These are phyloP conservation scores for Heliconius erato DNA, from an alignment of 2,888 invertebrate genomes.

Conservation along the genomic window DNA sequence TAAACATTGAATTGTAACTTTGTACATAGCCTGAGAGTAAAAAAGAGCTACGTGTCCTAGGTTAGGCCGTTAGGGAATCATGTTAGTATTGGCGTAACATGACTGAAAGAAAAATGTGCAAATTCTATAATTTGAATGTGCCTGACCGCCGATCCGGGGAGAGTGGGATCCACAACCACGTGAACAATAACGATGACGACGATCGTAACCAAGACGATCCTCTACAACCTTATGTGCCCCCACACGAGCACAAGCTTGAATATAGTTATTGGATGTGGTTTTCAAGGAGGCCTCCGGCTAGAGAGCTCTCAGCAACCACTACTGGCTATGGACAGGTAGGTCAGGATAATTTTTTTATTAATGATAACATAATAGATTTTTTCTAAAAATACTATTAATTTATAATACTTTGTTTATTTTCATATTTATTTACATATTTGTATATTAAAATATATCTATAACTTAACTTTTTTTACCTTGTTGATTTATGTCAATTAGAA, in stretches of 20 bases:
- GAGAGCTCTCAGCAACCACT: slow-evolving; percentile 76
- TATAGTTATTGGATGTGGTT: slow-evolving; percentile 98
- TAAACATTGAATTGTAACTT: slow-evolving; percentile 51
- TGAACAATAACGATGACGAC: slow-evolving; percentile 67
- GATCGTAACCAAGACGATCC: slow-evolving; percentile 75
- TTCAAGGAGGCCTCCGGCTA: slow-evolving; percentile 84
- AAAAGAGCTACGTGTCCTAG: slow-evolving; percentile 82
- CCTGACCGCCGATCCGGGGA: slow-evolving; percentile 82
- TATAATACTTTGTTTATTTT: background rate
- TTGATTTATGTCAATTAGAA: background rate
- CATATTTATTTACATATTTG: background rate
- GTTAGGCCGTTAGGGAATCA: slow-evolving; percentile 85
- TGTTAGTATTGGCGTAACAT: slow-evolving; percentile 84
- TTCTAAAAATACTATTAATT: background rate
- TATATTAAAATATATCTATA: background rate
- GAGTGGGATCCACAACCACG: slow-evolving; percentile 70
- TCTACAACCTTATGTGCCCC: slow-evolving; percentile 86
- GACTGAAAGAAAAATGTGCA: slow-evolving; percentile 86
- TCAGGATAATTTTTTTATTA: slow-evolving; percentile 34
- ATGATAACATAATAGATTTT: background rate
- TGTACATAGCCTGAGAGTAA: slow-evolving; percentile 66
- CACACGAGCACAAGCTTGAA: slow-evolving; percentile 96
- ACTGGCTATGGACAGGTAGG: slow-evolving; percentile 82
- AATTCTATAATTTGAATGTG: slow-evolving; percentile 85
- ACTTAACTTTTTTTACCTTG: too few relatives aligned